phyloP scores from a whole-genome alignment of 2,888 invertebrate species.

The Drosophila picticornis region DNA sequence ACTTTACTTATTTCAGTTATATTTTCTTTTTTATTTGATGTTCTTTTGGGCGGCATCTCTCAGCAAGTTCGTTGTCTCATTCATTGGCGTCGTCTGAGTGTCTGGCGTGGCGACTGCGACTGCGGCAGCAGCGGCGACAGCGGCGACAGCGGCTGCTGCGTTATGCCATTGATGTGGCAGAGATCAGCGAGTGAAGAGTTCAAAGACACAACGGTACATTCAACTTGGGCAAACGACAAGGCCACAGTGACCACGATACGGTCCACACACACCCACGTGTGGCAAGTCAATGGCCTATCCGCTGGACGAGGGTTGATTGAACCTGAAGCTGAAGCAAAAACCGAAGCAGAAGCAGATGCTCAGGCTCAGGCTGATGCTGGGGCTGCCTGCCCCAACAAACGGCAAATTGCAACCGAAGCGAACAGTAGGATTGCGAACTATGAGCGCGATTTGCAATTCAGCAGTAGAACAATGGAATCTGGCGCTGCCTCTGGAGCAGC shows the following conservation, averaged over 20 bases:
- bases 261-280: constrained; percentile 69
- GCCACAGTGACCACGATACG: constrained; percentile 59
- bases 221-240: constrained; percentile 73
- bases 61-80: constrained; percentile 74
- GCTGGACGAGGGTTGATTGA: constrained; percentile 64
- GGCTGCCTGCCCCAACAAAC: constrained; percentile 76
- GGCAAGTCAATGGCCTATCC: constrained; percentile 65
- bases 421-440: constrained; percentile 48
- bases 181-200: constrained; percentile 47
- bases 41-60: constrained; percentile 44
- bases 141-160: constrained; percentile 41
- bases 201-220: constrained; percentile 79
- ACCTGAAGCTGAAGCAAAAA: constrained; percentile 41
- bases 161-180: constrained; percentile 68
- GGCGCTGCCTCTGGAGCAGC: constrained; percentile 24
- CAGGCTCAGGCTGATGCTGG: constrained; percentile 4
- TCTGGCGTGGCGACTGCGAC: constrained; percentile 66
- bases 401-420: constrained; percentile 71
- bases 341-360: constrained; percentile 4
- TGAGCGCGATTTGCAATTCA: constrained; percentile 75
- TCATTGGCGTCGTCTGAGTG: constrained; percentile 77
- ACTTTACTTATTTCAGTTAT: constrained; percentile 39
- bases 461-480: constrained; percentile 75
- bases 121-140: constrained; percentile 9
- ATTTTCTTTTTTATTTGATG: not conserved